These are phyloP conservation scores for Rhabdomys dilectus DNA, from an alignment of 2,113 vertebrate genomes.

Conservation along the genomic window DNA sequence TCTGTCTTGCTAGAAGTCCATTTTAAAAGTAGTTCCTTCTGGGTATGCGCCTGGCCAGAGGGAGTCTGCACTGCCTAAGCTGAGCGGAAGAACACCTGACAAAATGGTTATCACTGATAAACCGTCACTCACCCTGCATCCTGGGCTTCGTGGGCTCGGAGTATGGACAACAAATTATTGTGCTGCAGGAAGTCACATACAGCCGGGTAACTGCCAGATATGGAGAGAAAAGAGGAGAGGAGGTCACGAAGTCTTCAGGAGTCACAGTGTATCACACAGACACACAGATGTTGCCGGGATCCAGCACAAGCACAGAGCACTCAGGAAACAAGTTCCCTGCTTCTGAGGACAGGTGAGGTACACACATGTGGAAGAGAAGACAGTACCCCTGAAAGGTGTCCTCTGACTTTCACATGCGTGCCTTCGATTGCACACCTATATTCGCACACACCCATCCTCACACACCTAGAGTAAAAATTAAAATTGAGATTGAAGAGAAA, in stretches of 20 bases:
- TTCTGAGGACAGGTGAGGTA: constrained; percentile 30
- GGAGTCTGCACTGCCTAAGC: neutral
- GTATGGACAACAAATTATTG: constrained; percentile 99
- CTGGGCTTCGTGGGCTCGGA: constrained; percentile 99
- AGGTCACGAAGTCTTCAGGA: constrained; percentile 71
- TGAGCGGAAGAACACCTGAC: neutral
- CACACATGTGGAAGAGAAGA: neutral
- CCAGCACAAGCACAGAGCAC: constrained; percentile 12
- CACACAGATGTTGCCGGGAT: constrained; percentile 1
- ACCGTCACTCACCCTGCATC: constrained; percentile 95
- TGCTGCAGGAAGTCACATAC: constrained; percentile 99
- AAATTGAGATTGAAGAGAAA: neutral
- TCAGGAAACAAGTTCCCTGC: constrained; percentile 45
- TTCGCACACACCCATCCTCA: neutral
- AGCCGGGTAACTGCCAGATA: constrained; percentile 94
- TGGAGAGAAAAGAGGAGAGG: constrained; percentile 61
- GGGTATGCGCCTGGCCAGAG: too few relatives aligned
- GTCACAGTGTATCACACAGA: neutral
- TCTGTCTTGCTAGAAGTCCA: neutral
- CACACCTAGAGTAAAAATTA: neutral
- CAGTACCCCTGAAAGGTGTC: neutral
- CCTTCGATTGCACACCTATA: neutral
- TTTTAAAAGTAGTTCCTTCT: constrained; percentile 10
- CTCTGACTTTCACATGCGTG: neutral
- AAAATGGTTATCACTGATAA: neutral